phyloP scores from a whole-genome alignment of 2,113 vertebrate species.

The Nothocercus nigrocapillus region DNA sequence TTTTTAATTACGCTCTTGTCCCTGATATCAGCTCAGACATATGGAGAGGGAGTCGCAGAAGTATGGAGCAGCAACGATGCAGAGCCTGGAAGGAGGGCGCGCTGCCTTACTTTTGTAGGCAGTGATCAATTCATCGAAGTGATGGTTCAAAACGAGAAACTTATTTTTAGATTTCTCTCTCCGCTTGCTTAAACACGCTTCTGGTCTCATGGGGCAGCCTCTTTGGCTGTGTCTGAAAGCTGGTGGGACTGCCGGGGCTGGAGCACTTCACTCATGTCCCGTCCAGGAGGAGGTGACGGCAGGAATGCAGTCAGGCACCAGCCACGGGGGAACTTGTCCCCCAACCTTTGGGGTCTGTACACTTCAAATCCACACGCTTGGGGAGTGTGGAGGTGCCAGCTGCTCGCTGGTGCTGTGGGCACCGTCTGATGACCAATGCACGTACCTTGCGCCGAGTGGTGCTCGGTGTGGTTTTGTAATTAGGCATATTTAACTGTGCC shows the following conservation, averaged over 20 bases:
- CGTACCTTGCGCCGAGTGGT: neutral
- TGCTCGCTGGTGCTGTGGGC: neutral
- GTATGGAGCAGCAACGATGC: neutral
- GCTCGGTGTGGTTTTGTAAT: conserved; percentile 73
- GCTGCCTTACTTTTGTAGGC: neutral
- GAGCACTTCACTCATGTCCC: neutral
- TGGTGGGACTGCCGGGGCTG: neutral
- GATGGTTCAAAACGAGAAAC: neutral
- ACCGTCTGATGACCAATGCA: neutral
- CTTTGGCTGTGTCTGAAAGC: neutral
- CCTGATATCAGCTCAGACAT: neutral
- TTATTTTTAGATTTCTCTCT: neutral
- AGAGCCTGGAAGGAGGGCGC: neutral
- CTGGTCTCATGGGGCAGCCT: neutral
- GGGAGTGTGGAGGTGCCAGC: neutral
- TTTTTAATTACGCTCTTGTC: neutral
- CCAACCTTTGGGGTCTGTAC: neutral
- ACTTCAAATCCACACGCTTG: neutral
- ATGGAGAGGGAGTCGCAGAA: neutral
- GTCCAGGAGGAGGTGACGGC: neutral
- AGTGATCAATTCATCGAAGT: neutral
- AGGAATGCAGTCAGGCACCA: neutral
- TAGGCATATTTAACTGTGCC: conserved; percentile 79
- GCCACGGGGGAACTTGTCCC: neutral
- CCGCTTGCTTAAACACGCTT: neutral